Percentiles rank a stretch among this genome's conserved stretches.
Evolutionary conservation across 2,888 invertebrate species (phyloP).

Genomic region (Andrena marginata): DNA sequence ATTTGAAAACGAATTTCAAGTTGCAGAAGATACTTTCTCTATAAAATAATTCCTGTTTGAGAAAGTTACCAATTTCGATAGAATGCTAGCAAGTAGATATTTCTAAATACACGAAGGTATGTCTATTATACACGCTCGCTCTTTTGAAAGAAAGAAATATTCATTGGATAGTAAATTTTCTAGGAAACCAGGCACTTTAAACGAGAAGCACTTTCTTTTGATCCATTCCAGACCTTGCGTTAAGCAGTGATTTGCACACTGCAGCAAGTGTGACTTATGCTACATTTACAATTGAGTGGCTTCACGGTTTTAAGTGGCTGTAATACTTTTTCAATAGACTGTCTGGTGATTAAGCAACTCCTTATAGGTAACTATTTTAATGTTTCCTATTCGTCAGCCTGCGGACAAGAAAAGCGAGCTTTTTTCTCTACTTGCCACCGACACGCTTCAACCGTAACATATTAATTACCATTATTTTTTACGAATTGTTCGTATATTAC

Average conservation of each 20-base stretch:
- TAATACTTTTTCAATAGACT: slow-evolving; percentile 40
- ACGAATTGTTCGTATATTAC: not conserved
- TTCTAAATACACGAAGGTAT: not conserved
- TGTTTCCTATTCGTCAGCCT: slow-evolving; percentile 10
- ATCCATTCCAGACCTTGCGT: slow-evolving; percentile 32
- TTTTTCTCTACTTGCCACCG: not conserved
- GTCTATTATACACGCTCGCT: not conserved
- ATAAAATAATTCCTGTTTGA: too few relatives aligned
- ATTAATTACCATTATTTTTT: not conserved
- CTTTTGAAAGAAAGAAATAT: not conserved
- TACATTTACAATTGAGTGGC: slow-evolving; percentile 22
- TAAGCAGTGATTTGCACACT: not conserved
- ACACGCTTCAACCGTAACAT: not conserved
- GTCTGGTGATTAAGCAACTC: slow-evolving; percentile 33
- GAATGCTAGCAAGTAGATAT: not conserved
- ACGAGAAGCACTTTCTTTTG: slow-evolving; percentile 30
- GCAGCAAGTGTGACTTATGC: not conserved
- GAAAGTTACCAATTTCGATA: not conserved
- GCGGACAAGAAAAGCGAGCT: not conserved
- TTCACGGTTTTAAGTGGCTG: slow-evolving; percentile 35
- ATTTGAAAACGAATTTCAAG: too few relatives aligned
- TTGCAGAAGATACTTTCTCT: too few relatives aligned
- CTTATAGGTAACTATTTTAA: not conserved
- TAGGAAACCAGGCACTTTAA: not conserved
- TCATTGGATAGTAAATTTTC: not conserved